Evolutionary conservation across 2,113 vertebrate genomes (phyloP), one percentile per base, ranked within the genome.

Genomic region (Nymphicus hollandicus): DNA sequence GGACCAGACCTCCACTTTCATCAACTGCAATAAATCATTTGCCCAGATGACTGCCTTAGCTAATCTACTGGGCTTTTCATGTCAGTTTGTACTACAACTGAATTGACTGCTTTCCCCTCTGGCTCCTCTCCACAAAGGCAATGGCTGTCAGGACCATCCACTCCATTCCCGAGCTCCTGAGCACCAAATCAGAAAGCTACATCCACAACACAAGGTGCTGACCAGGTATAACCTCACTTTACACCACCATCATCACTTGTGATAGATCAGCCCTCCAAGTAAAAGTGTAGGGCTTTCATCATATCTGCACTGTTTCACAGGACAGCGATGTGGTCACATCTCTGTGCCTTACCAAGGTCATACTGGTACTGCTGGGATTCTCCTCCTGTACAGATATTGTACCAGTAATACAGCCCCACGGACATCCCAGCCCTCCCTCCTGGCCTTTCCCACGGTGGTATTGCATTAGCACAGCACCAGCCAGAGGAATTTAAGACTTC

Each of bases 201-300:
- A 55, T 43, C n/a, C 31, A 19, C 39, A 44, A 17, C 13, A 53
- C 11, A 24, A 68, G 47, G 35, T 41, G 52, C 56, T 74, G 65
- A 35, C 11, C 43, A 17, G 39, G 33, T 14, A 14, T 9, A 43
- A 89, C 13, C 23, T 85, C 70, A 24, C 22, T 53, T 74, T 22
- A 41, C 10, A 44, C 1, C 29, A 43, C 20, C 8, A 3, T 37
- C 49, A 39, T 29, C 41, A 9, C 35, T 52, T 43, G 24, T 8
- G 1, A 49, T 64, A 23, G 9, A 18, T 49, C 66, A 93, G 33
- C 39, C 25, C 41, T 73, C 43, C 2, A 0, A 0, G 1, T 16
- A 31, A 29, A 39, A 65, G 35, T 3, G 0, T 7, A 23, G 25
- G n/a, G 8, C 50, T 89, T 31, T 25, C 19, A 4, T 17, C 16